A percentile compares a stretch with the other conserved stretches of the same genome.
phyloP scores from a whole-genome alignment of 2,797 vertebrate genomes.

The Hybognathus amarus region DNA sequence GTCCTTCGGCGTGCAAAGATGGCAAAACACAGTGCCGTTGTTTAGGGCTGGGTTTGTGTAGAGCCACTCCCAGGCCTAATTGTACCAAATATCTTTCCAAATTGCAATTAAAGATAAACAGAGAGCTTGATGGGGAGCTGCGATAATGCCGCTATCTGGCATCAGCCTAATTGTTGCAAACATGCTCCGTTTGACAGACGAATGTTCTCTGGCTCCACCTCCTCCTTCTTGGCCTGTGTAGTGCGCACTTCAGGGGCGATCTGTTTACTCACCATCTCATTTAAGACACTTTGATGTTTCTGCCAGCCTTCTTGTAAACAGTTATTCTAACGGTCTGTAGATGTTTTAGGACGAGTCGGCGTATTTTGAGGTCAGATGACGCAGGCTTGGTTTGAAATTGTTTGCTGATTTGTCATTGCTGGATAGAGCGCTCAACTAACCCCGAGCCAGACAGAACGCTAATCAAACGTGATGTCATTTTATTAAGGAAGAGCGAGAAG shows the following conservation, averaged over 20 bases:
- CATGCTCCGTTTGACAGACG: conserved; percentile 68
- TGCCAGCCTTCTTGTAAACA: conserved; percentile 68
- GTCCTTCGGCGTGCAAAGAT: conserved; percentile 73
- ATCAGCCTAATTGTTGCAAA: conserved; percentile 84
- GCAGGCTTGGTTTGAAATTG: conserved; percentile 48
- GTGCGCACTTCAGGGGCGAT: conserved; percentile 73
- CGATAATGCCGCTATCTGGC: conserved; percentile 83
- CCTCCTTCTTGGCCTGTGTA: conserved; percentile 65
- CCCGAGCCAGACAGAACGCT: neutral
- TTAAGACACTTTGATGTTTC: conserved; percentile 79
- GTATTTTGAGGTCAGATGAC: conserved; percentile 59
- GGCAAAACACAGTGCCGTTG: conserved; percentile 77
- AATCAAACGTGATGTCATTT: conserved; percentile 52
- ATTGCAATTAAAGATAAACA: conserved; percentile 83
- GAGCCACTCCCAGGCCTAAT: conserved; percentile 80
- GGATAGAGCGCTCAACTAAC: conserved; percentile 1
- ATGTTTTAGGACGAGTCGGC: conserved; percentile 72
- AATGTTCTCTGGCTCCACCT: conserved; percentile 66
- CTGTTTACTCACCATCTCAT: conserved; percentile 73
- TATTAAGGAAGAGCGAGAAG: conserved; percentile 14
- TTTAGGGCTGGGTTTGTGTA: conserved; percentile 77
- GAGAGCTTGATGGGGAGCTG: conserved; percentile 75
- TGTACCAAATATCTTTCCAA: conserved; percentile 75
- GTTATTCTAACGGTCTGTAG: conserved; percentile 61
- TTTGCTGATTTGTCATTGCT: conserved; percentile 1